phyloP scores from a whole-genome alignment of 2,113 vertebrate genomes.

The Chrysemys picta region DNA sequence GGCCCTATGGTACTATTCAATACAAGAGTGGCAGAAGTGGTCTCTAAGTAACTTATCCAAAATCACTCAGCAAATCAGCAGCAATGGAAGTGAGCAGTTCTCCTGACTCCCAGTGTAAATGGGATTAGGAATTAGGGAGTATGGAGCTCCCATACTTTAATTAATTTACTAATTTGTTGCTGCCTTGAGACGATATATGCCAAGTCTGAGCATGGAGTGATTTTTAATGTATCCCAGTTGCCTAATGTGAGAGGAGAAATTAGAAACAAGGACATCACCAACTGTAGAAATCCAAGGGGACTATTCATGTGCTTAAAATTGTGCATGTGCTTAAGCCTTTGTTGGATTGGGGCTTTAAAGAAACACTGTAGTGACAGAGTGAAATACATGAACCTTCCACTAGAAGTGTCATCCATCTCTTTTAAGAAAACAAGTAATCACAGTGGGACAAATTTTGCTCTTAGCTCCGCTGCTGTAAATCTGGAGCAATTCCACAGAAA shows the following conservation, averaged over 20 bases:
- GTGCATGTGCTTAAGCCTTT: neutral
- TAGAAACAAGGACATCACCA: neutral
- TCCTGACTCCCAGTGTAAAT: neutral
- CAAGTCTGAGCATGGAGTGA: rapidly evolving
- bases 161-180: neutral
- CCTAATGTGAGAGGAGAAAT: neutral
- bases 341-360: neutral
- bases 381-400: neutral
- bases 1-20: neutral
- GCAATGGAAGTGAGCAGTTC: neutral
- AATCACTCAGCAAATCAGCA: neutral
- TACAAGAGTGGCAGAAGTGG: neutral
- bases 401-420: neutral
- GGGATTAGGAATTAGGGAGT: neutral
- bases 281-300: neutral
- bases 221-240: rapidly evolving
- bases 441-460: neutral
- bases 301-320: neutral
- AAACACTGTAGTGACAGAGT: neutral
- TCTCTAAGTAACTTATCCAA: neutral
- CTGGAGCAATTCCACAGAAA: neutral
- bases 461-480: neutral
- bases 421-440: neutral
- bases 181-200: rapidly evolving
- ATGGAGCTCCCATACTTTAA: rapidly evolving